Conservation (phyloP, 2,888 invertebrate genomes). For the Drosophila neotestacea region DNA sequence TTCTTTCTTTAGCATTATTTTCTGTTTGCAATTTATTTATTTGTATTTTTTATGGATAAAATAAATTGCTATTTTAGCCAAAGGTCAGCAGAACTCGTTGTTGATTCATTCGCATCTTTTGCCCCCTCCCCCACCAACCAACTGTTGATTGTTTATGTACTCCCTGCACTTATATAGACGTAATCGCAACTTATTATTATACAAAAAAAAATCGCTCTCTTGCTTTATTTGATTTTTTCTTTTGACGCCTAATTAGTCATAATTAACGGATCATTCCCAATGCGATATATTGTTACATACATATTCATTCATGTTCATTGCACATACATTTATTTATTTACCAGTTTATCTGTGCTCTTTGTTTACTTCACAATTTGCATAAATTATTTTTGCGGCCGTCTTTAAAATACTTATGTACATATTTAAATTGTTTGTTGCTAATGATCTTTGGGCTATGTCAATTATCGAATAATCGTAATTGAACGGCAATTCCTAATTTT, state of each 20-base stretch:
- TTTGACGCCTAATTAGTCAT: constrained; percentile 69
- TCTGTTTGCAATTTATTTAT: constrained; percentile 10
- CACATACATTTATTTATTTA: background rate
- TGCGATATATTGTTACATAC: constrained; percentile 27
- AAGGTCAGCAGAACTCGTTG: constrained; percentile 59
- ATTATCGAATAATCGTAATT: constrained; percentile 3
- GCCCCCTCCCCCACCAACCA: background rate
- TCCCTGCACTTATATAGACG: constrained; percentile 26
- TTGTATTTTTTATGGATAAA: constrained; percentile 32
- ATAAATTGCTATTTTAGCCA: constrained; percentile 56
- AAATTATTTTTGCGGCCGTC: constrained; percentile 7
- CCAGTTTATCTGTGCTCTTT: constrained; percentile 13
- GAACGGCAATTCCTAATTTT: background rate
- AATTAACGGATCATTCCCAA: constrained; percentile 62
- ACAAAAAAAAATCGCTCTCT: constrained; percentile 10
- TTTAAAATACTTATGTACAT: background rate
- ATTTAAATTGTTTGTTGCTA: background rate
- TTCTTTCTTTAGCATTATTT: constrained; percentile 12
- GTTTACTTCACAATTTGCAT: constrained; percentile 24
- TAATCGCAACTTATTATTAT: constrained; percentile 21
- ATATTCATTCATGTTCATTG: constrained; percentile 13
- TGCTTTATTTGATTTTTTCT: constrained; percentile 40
- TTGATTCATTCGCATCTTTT: constrained; percentile 57
- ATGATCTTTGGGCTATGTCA: background rate
- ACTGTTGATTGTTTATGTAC: constrained; percentile 43